Evolutionary conservation across 2,113 vertebrate genomes (phyloP).

Genomic region (Lanius collurio): DNA sequence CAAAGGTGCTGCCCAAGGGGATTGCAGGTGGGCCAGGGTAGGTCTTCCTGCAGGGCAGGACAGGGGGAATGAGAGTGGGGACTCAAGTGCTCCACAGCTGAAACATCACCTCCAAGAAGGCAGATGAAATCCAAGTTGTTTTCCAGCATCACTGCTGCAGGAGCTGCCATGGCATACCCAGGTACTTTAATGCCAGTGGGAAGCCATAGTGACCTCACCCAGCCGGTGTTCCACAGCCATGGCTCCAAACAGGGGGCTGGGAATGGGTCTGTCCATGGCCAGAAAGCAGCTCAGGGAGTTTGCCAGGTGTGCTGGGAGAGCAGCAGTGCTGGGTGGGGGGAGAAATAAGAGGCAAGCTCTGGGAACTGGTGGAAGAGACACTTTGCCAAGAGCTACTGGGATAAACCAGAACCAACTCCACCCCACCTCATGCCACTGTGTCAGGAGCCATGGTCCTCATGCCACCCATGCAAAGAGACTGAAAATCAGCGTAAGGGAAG

Average conservation of each 20-base stretch:
- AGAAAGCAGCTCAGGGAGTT: not conserved
- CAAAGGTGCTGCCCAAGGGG: rapidly evolving
- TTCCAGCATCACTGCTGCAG: not conserved
- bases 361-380: not conserved
- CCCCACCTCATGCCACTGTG: rapidly evolving
- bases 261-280: not conserved
- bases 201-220: not conserved
- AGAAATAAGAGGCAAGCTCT: not conserved
- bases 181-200: not conserved
- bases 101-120: not conserved
- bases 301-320: not conserved
- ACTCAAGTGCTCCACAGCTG: not conserved
- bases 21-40: too few relatives aligned
- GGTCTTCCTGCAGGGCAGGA: not conserved
- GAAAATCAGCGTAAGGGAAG: not conserved
- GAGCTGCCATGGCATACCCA: not conserved
- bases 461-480: too few relatives aligned
- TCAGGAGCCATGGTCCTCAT: rapidly evolving
- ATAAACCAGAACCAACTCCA: not conserved
- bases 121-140: not conserved
- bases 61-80: not conserved
- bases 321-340: not conserved
- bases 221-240: not conserved
- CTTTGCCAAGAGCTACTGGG: not conserved
- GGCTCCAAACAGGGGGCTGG: not conserved